A percentile compares a stretch with the other conserved stretches of the same genome.
These are phyloP conservation scores for Selene dorsalis DNA, from an alignment of 2,797 vertebrate genomes.

Conservation along the genomic window DNA sequence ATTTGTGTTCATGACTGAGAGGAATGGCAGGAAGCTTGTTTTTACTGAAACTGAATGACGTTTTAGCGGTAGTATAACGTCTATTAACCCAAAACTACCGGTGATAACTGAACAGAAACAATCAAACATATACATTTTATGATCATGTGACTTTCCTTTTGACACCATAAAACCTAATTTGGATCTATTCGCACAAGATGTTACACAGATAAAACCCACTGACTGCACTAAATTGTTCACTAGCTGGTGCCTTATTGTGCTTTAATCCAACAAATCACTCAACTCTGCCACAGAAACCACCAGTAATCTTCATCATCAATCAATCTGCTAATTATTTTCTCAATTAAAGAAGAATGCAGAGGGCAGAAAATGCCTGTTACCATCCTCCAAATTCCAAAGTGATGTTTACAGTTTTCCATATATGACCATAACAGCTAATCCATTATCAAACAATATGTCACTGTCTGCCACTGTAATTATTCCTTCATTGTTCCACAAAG, in stretches of 20 bases:
- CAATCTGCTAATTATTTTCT: neutral
- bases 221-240: neutral
- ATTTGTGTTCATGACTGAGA: conserved; percentile 5
- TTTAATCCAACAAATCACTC: neutral
- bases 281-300: neutral
- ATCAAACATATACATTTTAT: neutral
- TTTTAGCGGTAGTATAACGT: too few relatives aligned
- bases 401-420: neutral
- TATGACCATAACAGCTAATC: neutral
- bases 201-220: neutral
- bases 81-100: neutral
- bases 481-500: neutral
- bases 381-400: neutral
- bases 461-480: too few relatives aligned
- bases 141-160: neutral
- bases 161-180: neutral
- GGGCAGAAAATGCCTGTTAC: neutral
- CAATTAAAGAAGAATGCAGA: neutral
- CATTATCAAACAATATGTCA: neutral
- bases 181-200: neutral
- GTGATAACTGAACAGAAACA: neutral
- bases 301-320: neutral
- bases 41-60: conserved; percentile 1
- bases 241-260: too few relatives aligned
- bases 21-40: neutral